A percentile compares a stretch with the other conserved stretches of the same genome.
Evolutionary conservation across 2,888 invertebrate genomes (phyloP).

Genomic region (Eugnorisma glareosa): DNA sequence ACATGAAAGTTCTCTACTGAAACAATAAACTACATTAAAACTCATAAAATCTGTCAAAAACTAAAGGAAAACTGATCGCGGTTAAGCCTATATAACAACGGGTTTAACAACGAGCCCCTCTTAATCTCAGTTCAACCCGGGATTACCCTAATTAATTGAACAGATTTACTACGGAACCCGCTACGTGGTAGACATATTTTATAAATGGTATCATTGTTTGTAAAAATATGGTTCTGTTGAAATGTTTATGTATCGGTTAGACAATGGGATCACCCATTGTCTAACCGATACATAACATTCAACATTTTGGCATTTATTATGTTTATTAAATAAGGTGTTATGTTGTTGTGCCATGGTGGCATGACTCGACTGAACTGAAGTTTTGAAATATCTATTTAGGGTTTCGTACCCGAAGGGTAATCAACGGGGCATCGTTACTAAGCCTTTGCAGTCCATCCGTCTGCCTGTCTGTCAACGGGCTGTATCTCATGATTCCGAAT

Average conservation of each 20-base stretch:
- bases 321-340: neutral
- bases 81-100: slow-evolving; percentile 36
- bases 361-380: no score
- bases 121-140: slow-evolving; percentile 51
- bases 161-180: slow-evolving; percentile 50
- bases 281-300: no score
- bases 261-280: no score
- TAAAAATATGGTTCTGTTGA: slow-evolving; percentile 3
- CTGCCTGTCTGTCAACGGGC: no score
- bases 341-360: no score
- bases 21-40: slow-evolving; percentile 30
- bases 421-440: no score
- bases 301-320: neutral
- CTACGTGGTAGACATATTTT: slow-evolving; percentile 35
- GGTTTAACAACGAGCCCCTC: slow-evolving; percentile 28
- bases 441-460: no score
- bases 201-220: slow-evolving; percentile 22
- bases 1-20: neutral
- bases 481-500: no score
- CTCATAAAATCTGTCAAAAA: slow-evolving; percentile 38
- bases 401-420: no score
- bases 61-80: slow-evolving; percentile 45
- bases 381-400: no score
- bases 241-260: slow-evolving; percentile 2
- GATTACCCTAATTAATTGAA: slow-evolving; percentile 67